These are phyloP conservation scores for Calidris pygmaea DNA, from an alignment of 2,113 vertebrate genomes.

Conservation along the genomic window DNA sequence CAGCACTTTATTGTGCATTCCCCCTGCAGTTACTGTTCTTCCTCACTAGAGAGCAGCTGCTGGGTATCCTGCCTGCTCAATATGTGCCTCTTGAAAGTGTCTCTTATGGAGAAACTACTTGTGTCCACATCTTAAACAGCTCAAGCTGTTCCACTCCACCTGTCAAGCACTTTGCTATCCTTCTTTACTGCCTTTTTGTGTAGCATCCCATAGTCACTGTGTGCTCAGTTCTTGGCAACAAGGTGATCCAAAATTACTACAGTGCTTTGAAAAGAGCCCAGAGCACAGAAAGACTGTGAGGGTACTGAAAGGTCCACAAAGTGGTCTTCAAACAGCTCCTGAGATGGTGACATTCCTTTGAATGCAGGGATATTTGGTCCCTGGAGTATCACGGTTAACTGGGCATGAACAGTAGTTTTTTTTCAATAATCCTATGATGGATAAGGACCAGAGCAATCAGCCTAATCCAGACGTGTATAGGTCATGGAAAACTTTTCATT, in stretches of 20 bases:
- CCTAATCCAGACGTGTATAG: not conserved
- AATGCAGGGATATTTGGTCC: not conserved
- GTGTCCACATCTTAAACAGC: not conserved
- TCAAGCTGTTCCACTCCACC: not conserved
- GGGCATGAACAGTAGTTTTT: not conserved
- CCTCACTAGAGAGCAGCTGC: not conserved
- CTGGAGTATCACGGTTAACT: not conserved
- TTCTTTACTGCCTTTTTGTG: not conserved
- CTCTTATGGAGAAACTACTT: not conserved
- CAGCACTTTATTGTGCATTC: not conserved
- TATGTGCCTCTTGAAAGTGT: not conserved
- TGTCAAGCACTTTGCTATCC: not conserved
- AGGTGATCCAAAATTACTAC: not conserved
- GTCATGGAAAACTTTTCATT: not conserved
- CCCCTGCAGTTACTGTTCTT: not conserved
- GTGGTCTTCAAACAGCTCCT: not conserved
- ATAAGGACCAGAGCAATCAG: not conserved
- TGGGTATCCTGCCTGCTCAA: not conserved
- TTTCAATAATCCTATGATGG: not conserved
- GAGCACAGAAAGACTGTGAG: not conserved
- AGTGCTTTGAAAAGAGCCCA: not conserved
- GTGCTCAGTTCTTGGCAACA: not conserved
- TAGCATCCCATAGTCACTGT: fast-evolving
- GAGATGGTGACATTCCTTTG: not conserved
- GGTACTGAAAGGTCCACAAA: not conserved